Evolutionary conservation across 2,888 invertebrate species (phyloP).

Genomic region (Himalopsyche tibetana): DNA sequence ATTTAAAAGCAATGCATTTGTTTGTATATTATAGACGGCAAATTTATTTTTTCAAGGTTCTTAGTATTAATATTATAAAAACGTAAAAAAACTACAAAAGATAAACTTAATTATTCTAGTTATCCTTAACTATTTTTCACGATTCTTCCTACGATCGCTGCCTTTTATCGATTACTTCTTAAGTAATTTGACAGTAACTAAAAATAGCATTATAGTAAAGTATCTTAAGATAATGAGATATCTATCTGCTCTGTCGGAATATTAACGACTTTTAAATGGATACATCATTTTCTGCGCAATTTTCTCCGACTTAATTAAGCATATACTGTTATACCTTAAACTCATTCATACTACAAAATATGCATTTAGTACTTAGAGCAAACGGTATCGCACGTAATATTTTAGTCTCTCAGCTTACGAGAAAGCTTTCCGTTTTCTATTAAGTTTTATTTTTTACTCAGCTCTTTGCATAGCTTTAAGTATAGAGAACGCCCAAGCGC

Average conservation of each 20-base stretch:
- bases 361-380: slow-evolving; percentile 15
- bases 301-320: slow-evolving; percentile 7
- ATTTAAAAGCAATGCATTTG: too few species aligned
- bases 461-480: slow-evolving; percentile 2
- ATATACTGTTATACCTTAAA: background rate
- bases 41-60: too few species aligned
- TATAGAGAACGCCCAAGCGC: background rate
- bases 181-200: too few species aligned
- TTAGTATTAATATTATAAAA: too few species aligned
- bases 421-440: slow-evolving; percentile 8
- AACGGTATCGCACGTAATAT: slow-evolving; percentile 21
- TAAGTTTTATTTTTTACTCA: background rate
- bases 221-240: too few species aligned
- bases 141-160: too few species aligned
- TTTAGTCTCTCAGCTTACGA: slow-evolving; percentile 21
- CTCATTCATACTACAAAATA: slow-evolving; percentile 1
- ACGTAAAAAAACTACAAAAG: too few species aligned
- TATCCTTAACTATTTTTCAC: too few species aligned
- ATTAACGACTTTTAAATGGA: background rate
- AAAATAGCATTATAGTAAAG: too few species aligned
- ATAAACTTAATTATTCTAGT: too few species aligned
- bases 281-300: background rate
- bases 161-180: too few species aligned
- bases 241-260: background rate
- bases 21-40: too few species aligned